Base-by-base conservation (phyloP, 2,797 vertebrate genomes). In the Apogon hyalosoma region DNA sequence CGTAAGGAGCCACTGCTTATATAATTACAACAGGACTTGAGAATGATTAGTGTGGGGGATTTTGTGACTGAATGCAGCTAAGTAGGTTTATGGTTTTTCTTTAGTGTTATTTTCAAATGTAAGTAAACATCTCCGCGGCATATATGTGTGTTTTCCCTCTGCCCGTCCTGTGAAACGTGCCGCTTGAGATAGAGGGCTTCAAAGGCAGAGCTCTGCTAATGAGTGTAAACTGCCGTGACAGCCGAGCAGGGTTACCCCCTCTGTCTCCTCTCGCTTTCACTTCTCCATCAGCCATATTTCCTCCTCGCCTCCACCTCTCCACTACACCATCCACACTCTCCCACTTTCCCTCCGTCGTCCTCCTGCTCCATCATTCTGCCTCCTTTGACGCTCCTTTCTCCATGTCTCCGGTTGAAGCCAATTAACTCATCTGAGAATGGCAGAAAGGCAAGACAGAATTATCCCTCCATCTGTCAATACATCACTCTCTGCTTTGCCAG, bases 171-270 rank as follows among this genome's bases (percentile, higher is more conserved):
- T 75, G 64, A 78, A 87, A 82, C 53, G 51, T 85, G 69, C 70
- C 18, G 66, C 63, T 63, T 70, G 85, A 87, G 86, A 87, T 87
- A 76, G 80, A 81, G 60, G 19, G 63, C 84, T 90, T 91, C 86
- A 89, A 89, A 90, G 76, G 81, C 80, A 75, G 63, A 75, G 76
- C 80, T 75, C 67, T 62, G 72, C 79, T 91, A 90, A 91, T 87
- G 82, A 92, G 83, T 84, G 62, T 87, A 86, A 91, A 86, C 79
- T 75, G 74, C 80, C 78, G 76, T 78, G 81, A 88, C 86, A 88
- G 80, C 77, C 70, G 80, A 64, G 77, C 69, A 83, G 82, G 79
- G 84, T 84, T 79, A 71, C 60, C 80, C 75, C 70, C 73, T 80
- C 81, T 59, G 72, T 77, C 57, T 74, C 72, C 47, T 54, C 47